These are phyloP conservation scores for Sebastes schlegelii DNA, from an alignment of 2,113 vertebrate species.

Conservation along the genomic window DNA sequence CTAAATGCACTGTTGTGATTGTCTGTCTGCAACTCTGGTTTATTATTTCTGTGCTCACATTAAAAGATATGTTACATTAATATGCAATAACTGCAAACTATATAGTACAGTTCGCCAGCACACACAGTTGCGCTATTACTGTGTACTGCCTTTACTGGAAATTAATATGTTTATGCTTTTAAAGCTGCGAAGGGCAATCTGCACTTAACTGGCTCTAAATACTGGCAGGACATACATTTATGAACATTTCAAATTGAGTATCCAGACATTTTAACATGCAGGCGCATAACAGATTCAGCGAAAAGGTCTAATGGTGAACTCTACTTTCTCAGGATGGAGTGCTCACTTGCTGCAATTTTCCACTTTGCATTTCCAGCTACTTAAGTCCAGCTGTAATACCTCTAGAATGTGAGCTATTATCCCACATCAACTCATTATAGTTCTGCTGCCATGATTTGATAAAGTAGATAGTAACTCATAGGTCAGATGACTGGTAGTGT, in stretches of 20 bases:
- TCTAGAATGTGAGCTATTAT: background rate
- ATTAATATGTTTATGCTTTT: background rate
- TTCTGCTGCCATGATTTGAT: slow-evolving; percentile 1
- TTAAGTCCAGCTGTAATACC: background rate
- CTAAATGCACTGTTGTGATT: background rate
- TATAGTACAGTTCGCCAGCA: no score
- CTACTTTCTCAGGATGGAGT: background rate
- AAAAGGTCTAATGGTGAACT: background rate
- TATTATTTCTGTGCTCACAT: background rate
- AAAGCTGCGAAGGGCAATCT: background rate
- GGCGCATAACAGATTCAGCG: background rate
- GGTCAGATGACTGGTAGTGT: background rate
- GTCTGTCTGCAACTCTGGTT: background rate
- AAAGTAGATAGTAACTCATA: background rate
- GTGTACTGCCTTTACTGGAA: background rate
- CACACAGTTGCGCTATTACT: background rate
- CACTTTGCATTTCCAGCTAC: background rate
- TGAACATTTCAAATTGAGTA: background rate
- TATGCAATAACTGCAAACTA: background rate
- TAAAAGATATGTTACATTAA: background rate
- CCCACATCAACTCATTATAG: background rate
- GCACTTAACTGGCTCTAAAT: background rate
- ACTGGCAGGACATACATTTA: background rate
- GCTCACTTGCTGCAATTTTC: background rate
- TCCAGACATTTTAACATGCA: background rate